Base-by-base conservation (phyloP, 2,888 invertebrate genomes). In the Hoplodrina blanda region DNA sequence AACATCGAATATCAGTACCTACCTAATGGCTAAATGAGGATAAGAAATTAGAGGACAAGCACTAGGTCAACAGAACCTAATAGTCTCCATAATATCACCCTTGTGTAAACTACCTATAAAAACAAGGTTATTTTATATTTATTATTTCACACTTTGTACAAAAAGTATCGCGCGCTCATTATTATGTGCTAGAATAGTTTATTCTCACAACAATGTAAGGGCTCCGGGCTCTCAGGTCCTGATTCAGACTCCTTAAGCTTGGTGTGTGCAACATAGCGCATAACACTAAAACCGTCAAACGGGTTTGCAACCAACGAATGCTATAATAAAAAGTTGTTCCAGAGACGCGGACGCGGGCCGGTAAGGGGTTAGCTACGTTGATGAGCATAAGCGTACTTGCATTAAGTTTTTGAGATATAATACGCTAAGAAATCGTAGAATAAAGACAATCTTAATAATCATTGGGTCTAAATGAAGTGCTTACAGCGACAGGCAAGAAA, bases 301-400 rank as follows among this genome's bases (percentile, higher is more conserved):
- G 89, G 88, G 93, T 93, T 93, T 93, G 91, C 90, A 90, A 89
- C 90, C 87, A 90, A 90, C 91, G 92, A 91, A 91, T 91, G 89
- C 92, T 87, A 89, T 91, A 89, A 91, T 92, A 93, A 93, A 93
- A 93, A 93, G 92, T 93, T 90, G 92, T 88, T 90, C 88, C 87
- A 61, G 90, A 88, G 91, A 91, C 89, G 86, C 85, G 83, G 83
- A 73, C 83, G 76, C 79, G 69, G 68, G 57, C 56, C 72, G 63
- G 50, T 81, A 77, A 76, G 66, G 79, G 70, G 41, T 60, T 66
- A 60, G 57, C 53, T 71, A 74, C 50, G 67, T 54, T 77, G 66
- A 41, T 65, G 52, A 72, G 74, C 75, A 69, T 68, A 30, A 72
- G 83, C 82, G 85, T 50, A 44, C 19, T 57, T 53, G 54, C 15